Base-by-base conservation (phyloP, 2,888 invertebrate genomes). In the Liopterus haemorrhoidalis region DNA sequence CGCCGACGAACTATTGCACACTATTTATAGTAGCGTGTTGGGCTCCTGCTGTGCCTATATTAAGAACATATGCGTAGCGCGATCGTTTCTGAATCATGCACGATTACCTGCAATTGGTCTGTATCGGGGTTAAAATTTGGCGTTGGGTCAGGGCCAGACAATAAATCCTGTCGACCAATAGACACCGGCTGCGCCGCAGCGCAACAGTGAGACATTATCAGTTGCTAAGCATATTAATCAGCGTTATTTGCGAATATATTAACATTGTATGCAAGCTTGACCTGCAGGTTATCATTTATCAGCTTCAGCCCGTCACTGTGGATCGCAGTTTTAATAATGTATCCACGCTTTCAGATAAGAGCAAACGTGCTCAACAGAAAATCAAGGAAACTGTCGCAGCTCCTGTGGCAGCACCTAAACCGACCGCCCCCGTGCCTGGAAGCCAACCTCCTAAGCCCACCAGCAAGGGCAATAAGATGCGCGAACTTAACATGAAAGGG, bases 401-500 rank as follows among this genome's bases (percentile, higher is more conserved):
- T 5, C 31, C 39, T n/a, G 40, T 32, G 22, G 32, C 36, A 21
- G 46, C 53, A 15, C 40, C 55, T 15, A 45, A 45, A 33, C n/a
- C 45, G 11, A 20, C 22, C 16, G 52, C 56, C 24, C 52, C 56
- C 9, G 62, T 64, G 32, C 67, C 68, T 3, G 60, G 56, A 38
- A 61, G 62, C 14, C 69, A 69, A 51, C 68, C 70, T 50, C 67
- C 71, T 25, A 75, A 74, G 53, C 63, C 70, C 11, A 72, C 70
- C 51, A 73, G 65, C 50, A 73, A 70, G 50, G 65, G 64, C 14
- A 70, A 70, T 51, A 75, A 75, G 60, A 68, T 68, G 54, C 70
- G 68, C 48, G 75, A 76, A 49, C 57, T 74, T 16, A 76, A 75
- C 57, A 67, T 71, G 45, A 74, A 73, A 55, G 75, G 76, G 49